phyloP scores from a whole-genome alignment of 2,797 vertebrate species.

The Catamblyrhynchus diadema region DNA sequence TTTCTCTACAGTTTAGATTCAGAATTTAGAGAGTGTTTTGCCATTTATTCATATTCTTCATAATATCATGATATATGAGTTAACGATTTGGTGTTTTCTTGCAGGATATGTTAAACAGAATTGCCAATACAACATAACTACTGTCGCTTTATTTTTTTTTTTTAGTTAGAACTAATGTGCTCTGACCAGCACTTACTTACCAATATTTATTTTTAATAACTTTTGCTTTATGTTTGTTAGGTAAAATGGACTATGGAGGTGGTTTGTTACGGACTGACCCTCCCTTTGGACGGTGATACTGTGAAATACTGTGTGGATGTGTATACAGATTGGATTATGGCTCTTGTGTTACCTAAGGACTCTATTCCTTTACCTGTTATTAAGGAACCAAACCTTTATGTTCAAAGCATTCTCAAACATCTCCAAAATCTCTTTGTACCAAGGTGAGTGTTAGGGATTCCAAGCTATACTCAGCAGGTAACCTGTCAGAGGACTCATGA shows the following conservation, averaged over 20 bases:
- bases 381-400: slow-evolving; percentile 90
- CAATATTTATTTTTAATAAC: background rate
- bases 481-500: background rate
- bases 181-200: background rate
- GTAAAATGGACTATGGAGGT: slow-evolving; percentile 98
- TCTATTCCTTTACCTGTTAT: slow-evolving; percentile 89
- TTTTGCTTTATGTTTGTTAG: slow-evolving; percentile 69
- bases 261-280: slow-evolving; percentile 88
- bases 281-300: slow-evolving; percentile 89
- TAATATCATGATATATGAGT: background rate
- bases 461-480: background rate
- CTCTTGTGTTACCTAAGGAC: slow-evolving; percentile 85
- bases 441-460: slow-evolving; percentile 76
- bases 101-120: background rate
- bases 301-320: slow-evolving; percentile 92
- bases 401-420: slow-evolving; percentile 91
- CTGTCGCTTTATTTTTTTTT: background rate
- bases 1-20: background rate
- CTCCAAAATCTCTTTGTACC: slow-evolving; percentile 90
- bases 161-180: background rate
- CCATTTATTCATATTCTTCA: background rate
- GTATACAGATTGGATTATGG: slow-evolving; percentile 95
- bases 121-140: accelerated
- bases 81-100: background rate
- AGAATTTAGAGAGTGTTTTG: background rate